These are phyloP conservation scores for Phortica magna DNA, from an alignment of 2,888 invertebrate genomes.

Conservation along the genomic window DNA sequence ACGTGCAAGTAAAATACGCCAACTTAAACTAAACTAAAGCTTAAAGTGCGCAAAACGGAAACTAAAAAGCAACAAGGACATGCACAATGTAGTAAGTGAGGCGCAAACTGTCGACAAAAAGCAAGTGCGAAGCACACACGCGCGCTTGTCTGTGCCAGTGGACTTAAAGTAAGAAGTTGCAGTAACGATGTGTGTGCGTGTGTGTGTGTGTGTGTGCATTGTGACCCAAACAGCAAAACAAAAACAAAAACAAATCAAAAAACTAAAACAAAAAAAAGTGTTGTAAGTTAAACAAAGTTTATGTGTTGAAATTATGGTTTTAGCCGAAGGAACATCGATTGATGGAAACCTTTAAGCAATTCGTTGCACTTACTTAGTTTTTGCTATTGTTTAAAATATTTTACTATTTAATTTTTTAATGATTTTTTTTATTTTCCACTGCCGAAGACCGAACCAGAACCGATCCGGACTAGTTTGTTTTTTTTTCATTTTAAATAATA, in stretches of 20 bases:
- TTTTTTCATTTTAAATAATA: too few relatives aligned
- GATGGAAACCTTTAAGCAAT: too few relatives aligned
- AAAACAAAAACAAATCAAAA: not conserved
- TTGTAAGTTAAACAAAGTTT: too few relatives aligned
- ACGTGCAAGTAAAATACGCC: conserved; percentile 22
- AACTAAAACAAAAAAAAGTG: not conserved
- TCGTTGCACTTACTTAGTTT: too few relatives aligned
- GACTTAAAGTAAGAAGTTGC: not conserved
- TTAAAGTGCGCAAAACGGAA: conserved; percentile 35
- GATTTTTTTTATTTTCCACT: too few relatives aligned
- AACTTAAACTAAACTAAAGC: conserved; percentile 31
- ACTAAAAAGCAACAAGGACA: conserved; percentile 22
- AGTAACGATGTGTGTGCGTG: not conserved
- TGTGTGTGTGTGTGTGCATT: not conserved
- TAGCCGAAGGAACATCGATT: too few relatives aligned
- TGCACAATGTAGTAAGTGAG: not conserved
- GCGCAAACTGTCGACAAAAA: not conserved
- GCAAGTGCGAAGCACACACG: not conserved
- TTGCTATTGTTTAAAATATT: too few relatives aligned
- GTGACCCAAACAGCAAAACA: not conserved
- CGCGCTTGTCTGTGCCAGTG: not conserved
- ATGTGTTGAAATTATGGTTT: too few relatives aligned
- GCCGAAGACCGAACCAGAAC: too few relatives aligned
- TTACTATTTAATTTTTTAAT: too few relatives aligned
- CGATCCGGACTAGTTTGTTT: too few relatives aligned